Base-by-base conservation (phyloP, 2,113 vertebrate genomes). In the Prinia subflava region DNA sequence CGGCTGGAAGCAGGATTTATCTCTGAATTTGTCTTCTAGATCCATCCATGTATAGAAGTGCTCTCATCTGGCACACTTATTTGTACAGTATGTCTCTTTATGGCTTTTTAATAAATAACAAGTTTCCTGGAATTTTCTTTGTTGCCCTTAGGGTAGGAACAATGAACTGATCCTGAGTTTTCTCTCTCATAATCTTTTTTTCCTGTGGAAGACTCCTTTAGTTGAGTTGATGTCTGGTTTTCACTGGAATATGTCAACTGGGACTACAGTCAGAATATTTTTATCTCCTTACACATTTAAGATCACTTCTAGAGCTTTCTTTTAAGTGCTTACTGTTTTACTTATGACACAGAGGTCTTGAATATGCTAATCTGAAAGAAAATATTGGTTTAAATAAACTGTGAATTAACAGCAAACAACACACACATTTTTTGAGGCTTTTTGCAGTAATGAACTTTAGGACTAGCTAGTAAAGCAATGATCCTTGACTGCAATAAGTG, bases 91-190 rank as follows among this genome's bases (percentile, higher is more conserved):
- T 91, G 87, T 91, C 55, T 85, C 4, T 4, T 87, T 91, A 96
- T 57, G 53, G 41, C 49, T 92, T 84, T 95, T 92, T 90, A 95
- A 92, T 77, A 91, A 82, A 87, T 37, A 96, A 53, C 87, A 90
- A 94, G 69, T 87, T 96, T 96, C 70, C 63, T 92, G 84, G 53
- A 57, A 69, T 83, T 91, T 89, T 87, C 63, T 94, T 87, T 80
- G 33, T 42, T 91, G 63, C 86, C 67, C 44, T 47, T 91, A 9
- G 56, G 65, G 24, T 73, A 92, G 78, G 74, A 94, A 79, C 27
- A 92, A 86, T 31, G 55, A 23, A 35, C 31, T 41, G 60, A 78
- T 89, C 12, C 35, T 62, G 62, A 53, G 13, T 71, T 91, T 91
- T 68, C n/a, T 46, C n/a, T 46, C 16, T 18, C 19, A 15, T 21